Evolutionary conservation across 1,140 invertebrate species (phyloP), one percentile per base, ranked within the genome.

Genomic region (Drosophila bocki): DNA sequence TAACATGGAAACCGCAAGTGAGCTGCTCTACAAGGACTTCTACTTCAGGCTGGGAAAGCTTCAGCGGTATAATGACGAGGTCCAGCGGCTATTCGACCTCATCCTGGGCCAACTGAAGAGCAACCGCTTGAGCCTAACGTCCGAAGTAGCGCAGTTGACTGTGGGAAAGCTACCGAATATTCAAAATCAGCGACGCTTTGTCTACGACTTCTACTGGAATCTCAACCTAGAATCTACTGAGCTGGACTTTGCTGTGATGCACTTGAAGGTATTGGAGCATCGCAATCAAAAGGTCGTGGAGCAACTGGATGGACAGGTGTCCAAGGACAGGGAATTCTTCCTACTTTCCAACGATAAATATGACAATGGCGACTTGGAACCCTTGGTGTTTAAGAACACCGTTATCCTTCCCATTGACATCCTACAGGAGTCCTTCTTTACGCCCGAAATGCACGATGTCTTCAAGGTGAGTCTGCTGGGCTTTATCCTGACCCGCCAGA

Each of bases 1-100:
- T 13, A 5, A 47, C 19, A 22, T 47, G 44, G 3, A 22, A 1
- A 22, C 19, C 6, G 44, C 44, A 19, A 19, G 17, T 12, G 44
- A 47, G 44, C 19, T 47, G 44, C 19, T 47, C 44, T 47, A 47
- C 44, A 47, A 47, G 44, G 11, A 22, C 19, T 47, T 22, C 12
- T 47, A 22, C 19, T 47, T 47, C 2, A 7, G 19, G 19, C 19
- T 7, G 11, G 44, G 44, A 47, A 47, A 22, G 19, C 11, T 47
- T 5, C 19, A 47, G 19, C 11, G 6, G 44, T 19, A 47, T 13
- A 22, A 19, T 7, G 6, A 22, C 6, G 12, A 22, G 12, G 19
- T 47, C 19, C 44, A 26, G 44, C 44, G 19, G 7, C 7, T 22
- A 2, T 26, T 48, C 7, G 3, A 48, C 1, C 22, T 26, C 13